Evolutionary conservation across 2,113 vertebrate genomes (phyloP), one percentile per base, ranked within the genome.

Genomic region (Tonatia bakeri): DNA sequence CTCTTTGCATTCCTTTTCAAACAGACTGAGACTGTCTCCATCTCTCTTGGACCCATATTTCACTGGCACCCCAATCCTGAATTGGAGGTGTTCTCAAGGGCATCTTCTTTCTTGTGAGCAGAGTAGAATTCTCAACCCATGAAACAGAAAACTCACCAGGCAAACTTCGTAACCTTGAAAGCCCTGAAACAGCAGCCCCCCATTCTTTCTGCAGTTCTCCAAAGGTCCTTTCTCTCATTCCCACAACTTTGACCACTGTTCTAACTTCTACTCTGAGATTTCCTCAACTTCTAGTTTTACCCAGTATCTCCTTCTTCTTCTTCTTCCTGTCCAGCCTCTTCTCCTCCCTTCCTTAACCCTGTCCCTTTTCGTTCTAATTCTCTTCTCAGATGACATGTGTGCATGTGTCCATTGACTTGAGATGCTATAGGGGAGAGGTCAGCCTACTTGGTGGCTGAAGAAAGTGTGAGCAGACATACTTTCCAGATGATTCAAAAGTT

Each of bases 41-140:
- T 77, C 33, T 94, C 24, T 50, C 69, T 86, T 1, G 0, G 73
- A 70, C 17, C 59, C 40, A 7, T 14, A 5, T 40, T 94, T 87
- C 52, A 26, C n/a, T 75, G 65, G 38, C 20, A 87, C 65, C 17
- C 64, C 19, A 28, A 61, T 19, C 81, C 45, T 36, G 24, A 77
- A 56, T 12, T 54, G 36, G 81, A 90, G 45, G n/a, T 90, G 16
- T 84, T 92, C n/a, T 95, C 64, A 90, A 93, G 75, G 83, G 80
- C 56, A 52, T 3, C 38, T 17, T 84, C 43, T 76, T 91, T n/a
- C 81, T 84, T 36, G 20, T 8, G 43, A 79, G 6, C 54, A 80
- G 26, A 61, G 24, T 7, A 47, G 40, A 86, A 54, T 84, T 81
- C 47, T 76, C 56, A 82, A 67, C 16, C 69, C 10, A 14, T 77